A percentile compares a stretch with the other conserved stretches of the same genome.
phyloP scores from a whole-genome alignment of 2,888 invertebrate genomes.

The Odontocolon sp. region DNA sequence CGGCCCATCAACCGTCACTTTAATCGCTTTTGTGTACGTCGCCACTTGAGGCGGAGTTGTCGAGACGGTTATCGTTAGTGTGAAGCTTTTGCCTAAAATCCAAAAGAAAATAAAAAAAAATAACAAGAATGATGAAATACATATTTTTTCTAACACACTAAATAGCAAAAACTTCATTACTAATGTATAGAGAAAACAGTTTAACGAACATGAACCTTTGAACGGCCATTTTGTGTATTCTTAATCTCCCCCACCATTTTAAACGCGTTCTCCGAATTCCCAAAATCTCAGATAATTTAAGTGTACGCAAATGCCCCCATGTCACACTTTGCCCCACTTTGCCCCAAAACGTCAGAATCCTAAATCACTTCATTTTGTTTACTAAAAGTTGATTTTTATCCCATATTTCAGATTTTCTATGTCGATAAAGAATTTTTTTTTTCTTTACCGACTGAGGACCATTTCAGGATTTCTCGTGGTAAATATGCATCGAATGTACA shows the following conservation, averaged over 20 bases:
- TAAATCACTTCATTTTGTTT: not conserved
- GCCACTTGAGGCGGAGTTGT: constrained; percentile 98
- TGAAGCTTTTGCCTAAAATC: constrained; percentile 96
- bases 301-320: too few relatives aligned
- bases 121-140: not conserved
- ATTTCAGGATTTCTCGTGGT: constrained; percentile 49
- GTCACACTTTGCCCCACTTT: too few relatives aligned
- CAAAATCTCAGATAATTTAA: too few relatives aligned
- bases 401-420: not conserved
- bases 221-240: too few relatives aligned
- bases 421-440: not conserved
- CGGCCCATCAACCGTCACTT: constrained; percentile 98
- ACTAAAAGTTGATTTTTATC: not conserved
- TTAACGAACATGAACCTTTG: too few relatives aligned
- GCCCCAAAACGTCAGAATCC: too few relatives aligned
- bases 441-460: constrained; percentile 1
- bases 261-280: too few relatives aligned
- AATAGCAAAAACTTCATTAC: too few relatives aligned
- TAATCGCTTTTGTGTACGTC: constrained; percentile 97
- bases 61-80: constrained; percentile 96
- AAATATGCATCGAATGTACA: constrained; percentile 38
- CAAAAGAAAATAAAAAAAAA: not conserved
- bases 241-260: too few relatives aligned
- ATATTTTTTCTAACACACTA: too few relatives aligned
- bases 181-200: too few relatives aligned